Percentiles rank a stretch among this genome's conserved stretches.
phyloP scores from a whole-genome alignment of 2,888 invertebrate species.

The Beris morrisii region DNA sequence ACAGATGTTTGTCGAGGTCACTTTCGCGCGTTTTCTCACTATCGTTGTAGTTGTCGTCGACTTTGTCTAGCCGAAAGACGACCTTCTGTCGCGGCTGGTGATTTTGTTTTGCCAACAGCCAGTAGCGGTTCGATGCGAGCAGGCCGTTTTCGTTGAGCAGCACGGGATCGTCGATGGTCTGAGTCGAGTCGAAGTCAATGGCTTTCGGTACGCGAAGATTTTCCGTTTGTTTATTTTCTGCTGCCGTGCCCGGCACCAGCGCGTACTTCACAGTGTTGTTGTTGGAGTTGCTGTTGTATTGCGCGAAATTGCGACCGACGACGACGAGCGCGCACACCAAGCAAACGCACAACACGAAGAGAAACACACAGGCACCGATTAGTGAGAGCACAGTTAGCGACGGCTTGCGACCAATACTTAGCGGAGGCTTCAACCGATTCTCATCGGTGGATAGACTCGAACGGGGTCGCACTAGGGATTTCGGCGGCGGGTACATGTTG shows the following conservation, averaged over 20 bases:
- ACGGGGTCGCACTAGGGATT: constrained; percentile 48
- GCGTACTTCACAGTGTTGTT: background rate
- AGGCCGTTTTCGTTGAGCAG: constrained; percentile 3
- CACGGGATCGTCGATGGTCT: background rate
- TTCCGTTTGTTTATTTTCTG: constrained; percentile 7
- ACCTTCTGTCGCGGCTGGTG: constrained; percentile 36
- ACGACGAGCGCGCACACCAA: constrained; percentile 52
- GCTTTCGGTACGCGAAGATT: constrained; percentile 17
- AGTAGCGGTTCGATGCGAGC: constrained; percentile 12
- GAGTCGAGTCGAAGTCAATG: background rate
- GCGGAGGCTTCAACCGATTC: constrained; percentile 47
- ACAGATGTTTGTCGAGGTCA: constrained; percentile 13
- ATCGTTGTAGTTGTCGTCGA: no score
- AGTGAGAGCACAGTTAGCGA: constrained; percentile 48
- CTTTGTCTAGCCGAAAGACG: no score
- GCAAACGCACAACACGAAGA: constrained; percentile 51
- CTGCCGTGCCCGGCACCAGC: background rate
- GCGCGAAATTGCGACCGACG: constrained; percentile 47
- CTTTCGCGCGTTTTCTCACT: constrained; percentile 10
- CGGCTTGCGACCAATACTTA: constrained; percentile 44
- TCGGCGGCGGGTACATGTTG: constrained; percentile 48
- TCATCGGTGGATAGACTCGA: constrained; percentile 54
- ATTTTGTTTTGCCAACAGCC: background rate
- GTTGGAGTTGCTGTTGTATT: background rate
- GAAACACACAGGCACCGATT: constrained; percentile 52